These are phyloP conservation scores for Dysmachus trigonus DNA, from an alignment of 2,888 invertebrate species.

Conservation along the genomic window DNA sequence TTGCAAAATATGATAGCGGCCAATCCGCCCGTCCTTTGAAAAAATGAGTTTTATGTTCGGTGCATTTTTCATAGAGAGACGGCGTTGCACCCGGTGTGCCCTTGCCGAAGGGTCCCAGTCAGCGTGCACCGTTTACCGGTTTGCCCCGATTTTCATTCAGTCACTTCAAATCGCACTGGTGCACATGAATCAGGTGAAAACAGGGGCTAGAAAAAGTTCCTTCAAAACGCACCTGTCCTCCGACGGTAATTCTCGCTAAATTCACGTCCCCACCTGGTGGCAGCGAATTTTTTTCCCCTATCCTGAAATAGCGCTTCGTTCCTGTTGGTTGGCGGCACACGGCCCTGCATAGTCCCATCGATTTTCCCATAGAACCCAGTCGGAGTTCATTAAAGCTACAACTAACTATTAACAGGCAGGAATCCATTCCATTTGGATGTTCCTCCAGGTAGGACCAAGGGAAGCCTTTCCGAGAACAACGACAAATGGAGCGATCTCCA, in stretches of 20 bases:
- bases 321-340: neutral
- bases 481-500: neutral
- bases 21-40: neutral
- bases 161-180: neutral
- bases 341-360: neutral
- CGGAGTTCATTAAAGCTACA: neutral
- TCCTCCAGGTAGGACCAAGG: neutral
- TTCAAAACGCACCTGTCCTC: constrained; percentile 5
- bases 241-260: neutral
- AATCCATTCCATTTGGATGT: neutral
- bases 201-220: neutral
- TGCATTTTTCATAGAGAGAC: neutral
- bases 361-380: neutral
- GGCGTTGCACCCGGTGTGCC: neutral
- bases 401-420: neutral
- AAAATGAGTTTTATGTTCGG: constrained; percentile 14
- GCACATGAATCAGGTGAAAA: neutral
- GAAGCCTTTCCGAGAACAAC: neutral
- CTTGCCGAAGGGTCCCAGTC: neutral
- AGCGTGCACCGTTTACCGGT: neutral
- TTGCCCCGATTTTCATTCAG: constrained; percentile 6
- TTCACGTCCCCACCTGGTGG: neutral
- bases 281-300: neutral
- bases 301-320: neutral
- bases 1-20: constrained; percentile 8